Evolutionary conservation across 2,888 invertebrate species (phyloP), one percentile per base, ranked within the genome.

Genomic region (Elmis aenea): DNA sequence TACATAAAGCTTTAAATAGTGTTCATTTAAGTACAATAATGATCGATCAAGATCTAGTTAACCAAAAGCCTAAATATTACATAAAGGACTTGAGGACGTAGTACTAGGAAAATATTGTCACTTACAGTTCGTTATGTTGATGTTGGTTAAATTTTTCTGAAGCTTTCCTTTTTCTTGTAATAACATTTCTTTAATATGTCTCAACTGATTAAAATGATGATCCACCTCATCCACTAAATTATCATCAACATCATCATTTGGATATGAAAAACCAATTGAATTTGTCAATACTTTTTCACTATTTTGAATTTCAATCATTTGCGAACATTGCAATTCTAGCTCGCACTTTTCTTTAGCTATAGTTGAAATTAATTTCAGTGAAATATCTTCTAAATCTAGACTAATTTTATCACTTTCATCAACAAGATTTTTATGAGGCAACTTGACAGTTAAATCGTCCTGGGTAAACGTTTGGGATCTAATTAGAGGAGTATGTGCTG

Each of bases 381-480:
- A 83, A 52, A 87, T 83, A 61, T 88, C 85, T 57, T 88, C 87
- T 47, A 88, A 69, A 56, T 85, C 86, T 12, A 77, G 70, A 52
- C 79, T 78, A 52, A 74, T 72, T 50, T 71, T 72, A 46, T 75
- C 74, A 36, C 64, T 61, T 26, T 60, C 58, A 33, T 60, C 59
- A 12, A 45, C 27, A 8, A 63, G 43, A 34, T 68, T 65, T 61
- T 73, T 77, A 39, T 71, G 71, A 49, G 76, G 59, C 29, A 73
- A 58, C 50, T 70, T 70, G 1, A 71, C 67, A 48, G 73, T 78
- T 5, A 81, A 77, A 33, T 79, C 77, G 50, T 77, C 77, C 48
- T 81, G 81, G 10, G 82, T 81, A 50, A 82, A 83, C 2, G 83
- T 83, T 55, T 81, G 79, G 0, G 76, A 76, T 18, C 74, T 61